phyloP scores from a whole-genome alignment of 1,140 invertebrate genomes.

The Saccostrea cuccullata region DNA sequence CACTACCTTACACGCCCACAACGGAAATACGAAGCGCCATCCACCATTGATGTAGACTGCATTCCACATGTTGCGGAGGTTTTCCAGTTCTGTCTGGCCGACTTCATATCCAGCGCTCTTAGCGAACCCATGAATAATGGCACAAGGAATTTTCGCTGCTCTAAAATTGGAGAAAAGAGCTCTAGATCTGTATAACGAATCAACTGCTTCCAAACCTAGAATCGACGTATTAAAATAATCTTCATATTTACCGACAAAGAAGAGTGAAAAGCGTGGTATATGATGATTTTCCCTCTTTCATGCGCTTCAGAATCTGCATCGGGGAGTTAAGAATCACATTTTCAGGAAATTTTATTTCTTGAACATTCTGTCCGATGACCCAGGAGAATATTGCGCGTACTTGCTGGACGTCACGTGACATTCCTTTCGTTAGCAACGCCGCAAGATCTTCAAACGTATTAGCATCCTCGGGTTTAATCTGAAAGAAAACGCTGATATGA shows the following conservation, averaged over 20 bases:
- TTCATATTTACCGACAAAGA: constrained; percentile 53
- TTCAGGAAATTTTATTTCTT: constrained; percentile 20
- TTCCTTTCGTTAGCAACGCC: constrained; percentile 40
- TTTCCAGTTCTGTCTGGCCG: constrained; percentile 95
- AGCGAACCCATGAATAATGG: constrained; percentile 97
- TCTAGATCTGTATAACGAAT: background rate
- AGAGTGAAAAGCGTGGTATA: constrained; percentile 54
- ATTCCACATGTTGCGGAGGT: constrained; percentile 73
- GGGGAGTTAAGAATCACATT: constrained; percentile 42
- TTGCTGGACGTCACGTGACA: constrained; percentile 52
- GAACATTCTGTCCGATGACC: constrained; percentile 47
- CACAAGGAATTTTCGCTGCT: constrained; percentile 97
- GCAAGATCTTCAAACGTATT: constrained; percentile 44
- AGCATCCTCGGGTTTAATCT: constrained; percentile 21
- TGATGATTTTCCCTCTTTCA: constrained; percentile 43
- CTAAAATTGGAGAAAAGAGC: constrained; percentile 78
- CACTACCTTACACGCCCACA: constrained; percentile 54
- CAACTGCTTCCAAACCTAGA: no score
- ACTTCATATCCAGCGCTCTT: constrained; percentile 98
- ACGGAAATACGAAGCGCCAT: constrained; percentile 60
- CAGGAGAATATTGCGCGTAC: constrained; percentile 54
- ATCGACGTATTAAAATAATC: background rate
- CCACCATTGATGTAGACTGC: constrained; percentile 58
- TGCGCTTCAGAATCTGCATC: constrained; percentile 47
- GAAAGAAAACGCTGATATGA: no score